Evolutionary conservation across 2,888 invertebrate species (phyloP).

Genomic region (Cosmorhoe ocellata): DNA sequence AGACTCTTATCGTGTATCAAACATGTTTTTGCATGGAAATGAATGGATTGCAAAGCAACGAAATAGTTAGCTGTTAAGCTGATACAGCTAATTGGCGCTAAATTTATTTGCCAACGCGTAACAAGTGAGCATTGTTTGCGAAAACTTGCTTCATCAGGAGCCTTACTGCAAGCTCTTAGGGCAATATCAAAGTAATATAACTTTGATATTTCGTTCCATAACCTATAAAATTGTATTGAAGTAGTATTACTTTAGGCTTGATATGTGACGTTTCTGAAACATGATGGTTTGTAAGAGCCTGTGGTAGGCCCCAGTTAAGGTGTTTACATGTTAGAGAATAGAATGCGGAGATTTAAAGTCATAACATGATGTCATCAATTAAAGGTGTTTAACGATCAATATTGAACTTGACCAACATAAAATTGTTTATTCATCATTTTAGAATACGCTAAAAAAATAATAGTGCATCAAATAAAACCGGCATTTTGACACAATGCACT

Average conservation of each 20-base stretch:
- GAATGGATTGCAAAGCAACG: constrained; percentile 26
- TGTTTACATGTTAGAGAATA: constrained; percentile 19
- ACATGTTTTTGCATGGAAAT: constrained; percentile 32
- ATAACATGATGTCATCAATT: constrained; percentile 22
- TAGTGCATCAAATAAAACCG: neutral
- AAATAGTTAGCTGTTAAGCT: constrained; percentile 21
- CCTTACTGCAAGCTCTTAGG: too few relatives aligned
- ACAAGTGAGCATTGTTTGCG: constrained; percentile 31
- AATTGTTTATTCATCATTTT: neutral
- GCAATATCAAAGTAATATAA: too few relatives aligned
- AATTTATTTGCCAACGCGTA: constrained; percentile 24
- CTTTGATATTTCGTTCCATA: too few relatives aligned
- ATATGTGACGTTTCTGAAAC: too few relatives aligned
- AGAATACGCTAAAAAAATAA: neutral
- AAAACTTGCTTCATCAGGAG: constrained; percentile 28
- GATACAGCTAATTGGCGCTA: constrained; percentile 28
- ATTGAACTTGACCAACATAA: constrained; percentile 19
- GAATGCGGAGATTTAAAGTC: constrained; percentile 18
- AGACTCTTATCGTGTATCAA: too few relatives aligned
- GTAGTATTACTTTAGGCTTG: too few relatives aligned
- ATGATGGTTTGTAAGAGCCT: too few relatives aligned
- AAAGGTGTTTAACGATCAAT: constrained; percentile 9
- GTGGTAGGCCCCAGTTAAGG: too few relatives aligned
- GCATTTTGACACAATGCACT: neutral
- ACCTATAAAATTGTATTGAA: too few relatives aligned